A percentile compares a stretch with the other conserved stretches of the same genome.
These are phyloP conservation scores for Caloenas nicobarica DNA, from an alignment of 2,113 vertebrate genomes.

Conservation along the genomic window DNA sequence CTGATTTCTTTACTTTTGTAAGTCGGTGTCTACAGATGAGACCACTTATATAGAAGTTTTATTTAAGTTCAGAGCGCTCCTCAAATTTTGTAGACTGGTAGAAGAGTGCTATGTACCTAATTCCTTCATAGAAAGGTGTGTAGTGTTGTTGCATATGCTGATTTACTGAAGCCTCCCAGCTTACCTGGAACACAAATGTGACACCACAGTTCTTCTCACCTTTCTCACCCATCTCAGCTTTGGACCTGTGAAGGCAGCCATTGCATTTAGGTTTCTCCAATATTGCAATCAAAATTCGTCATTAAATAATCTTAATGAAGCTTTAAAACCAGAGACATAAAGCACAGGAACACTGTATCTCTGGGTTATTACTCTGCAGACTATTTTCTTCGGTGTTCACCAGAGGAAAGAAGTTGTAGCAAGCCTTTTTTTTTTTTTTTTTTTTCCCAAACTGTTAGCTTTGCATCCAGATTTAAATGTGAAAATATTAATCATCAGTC, in stretches of 20 bases:
- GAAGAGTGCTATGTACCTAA: background rate
- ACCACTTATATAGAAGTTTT: background rate
- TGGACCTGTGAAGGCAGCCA: background rate
- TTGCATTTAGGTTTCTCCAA: background rate
- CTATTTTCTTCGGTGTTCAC: background rate
- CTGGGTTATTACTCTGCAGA: background rate
- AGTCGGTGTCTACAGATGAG: background rate
- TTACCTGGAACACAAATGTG: background rate
- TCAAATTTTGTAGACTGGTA: background rate
- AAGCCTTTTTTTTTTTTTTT: background rate
- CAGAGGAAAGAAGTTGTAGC: background rate
- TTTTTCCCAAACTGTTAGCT: background rate
- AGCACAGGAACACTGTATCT: background rate
- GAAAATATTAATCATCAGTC: constrained; percentile 28
- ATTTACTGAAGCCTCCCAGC: background rate
- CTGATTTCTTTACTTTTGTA: background rate
- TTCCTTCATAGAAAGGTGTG: background rate
- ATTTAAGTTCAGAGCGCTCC: background rate
- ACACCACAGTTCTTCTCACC: background rate
- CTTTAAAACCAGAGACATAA: background rate
- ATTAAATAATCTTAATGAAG: background rate
- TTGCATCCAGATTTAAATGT: background rate
- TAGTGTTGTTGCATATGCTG: fast-evolving
- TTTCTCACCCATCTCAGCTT: background rate
- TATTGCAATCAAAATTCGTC: background rate